Evolutionary conservation across 2,888 invertebrate species (phyloP), one percentile per base, ranked within the genome.

Genomic region (Busseola fusca): DNA sequence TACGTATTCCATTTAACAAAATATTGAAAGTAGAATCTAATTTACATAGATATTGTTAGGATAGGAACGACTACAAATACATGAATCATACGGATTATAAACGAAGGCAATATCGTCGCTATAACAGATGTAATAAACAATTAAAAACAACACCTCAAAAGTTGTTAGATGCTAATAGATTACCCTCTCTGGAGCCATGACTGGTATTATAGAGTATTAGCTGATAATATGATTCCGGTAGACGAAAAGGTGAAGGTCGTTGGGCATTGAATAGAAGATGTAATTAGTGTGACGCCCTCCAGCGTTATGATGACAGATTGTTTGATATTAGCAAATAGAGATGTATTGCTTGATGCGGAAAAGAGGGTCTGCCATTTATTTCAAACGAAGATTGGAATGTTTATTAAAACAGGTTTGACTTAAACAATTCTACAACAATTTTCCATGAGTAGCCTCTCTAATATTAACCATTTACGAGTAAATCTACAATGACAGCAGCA

Each of bases 221-320:
- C 68, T 64, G 65, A 30, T 77, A 77, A 69, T 59, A 72, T 54
- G 50, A 70, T 84, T 83, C 82, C 75, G 75, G 77, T 75, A 82
- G 74, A 72, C n/a, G 52, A 12, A 79, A 83, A 83, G 73, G 80
- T 82, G 54, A 82, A 82, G 80, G 80, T 59, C 40, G n/a, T n/a
- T 72, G 25, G 67, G 27, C 66, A 64, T 80, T 34, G 18, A 64
- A 58, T 52, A 56, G 56, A 72, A 54, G 48, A 52, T 45, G 37
- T 68, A 73, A 70, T 78, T 65, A 78, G 50, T 57, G 54, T 69
- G 45, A 59, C 63, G 21, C 52, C 64, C 58, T 63, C 52, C 14
- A 69, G 78, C 63, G 25, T n/a, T 60, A 42, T 77, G 69, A 66
- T 64, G 68, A 81, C 72, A 77, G 63, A 72, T 63, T 63, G 40